A percentile compares a stretch with the other conserved stretches of the same genome.
Evolutionary conservation across 2,797 vertebrate species (phyloP).

Genomic region (Antennarius maculatus): DNA sequence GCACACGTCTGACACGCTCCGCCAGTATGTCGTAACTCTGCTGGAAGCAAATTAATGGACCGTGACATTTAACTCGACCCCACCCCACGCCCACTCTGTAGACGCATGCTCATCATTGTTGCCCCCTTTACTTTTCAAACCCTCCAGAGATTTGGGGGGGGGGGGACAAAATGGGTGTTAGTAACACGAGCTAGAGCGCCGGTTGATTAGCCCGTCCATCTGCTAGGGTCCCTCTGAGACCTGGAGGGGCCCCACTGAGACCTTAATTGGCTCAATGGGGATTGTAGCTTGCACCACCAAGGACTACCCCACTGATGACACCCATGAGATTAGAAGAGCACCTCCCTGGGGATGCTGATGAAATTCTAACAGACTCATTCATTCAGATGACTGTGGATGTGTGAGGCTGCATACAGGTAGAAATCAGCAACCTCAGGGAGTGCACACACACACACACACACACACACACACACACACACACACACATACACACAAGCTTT

Average conservation of each 20-base stretch:
- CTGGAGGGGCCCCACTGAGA: slow-evolving; percentile 65
- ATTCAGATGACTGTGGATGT: slow-evolving; percentile 45
- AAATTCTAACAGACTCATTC: slow-evolving; percentile 37
- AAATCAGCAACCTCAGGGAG: neutral
- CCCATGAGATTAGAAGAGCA: slow-evolving; percentile 61
- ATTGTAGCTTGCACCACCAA: slow-evolving; percentile 66
- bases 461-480: neutral
- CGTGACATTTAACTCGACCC: slow-evolving; percentile 62
- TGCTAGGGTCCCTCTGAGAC: slow-evolving; percentile 69
- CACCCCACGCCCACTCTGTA: slow-evolving; percentile 50
- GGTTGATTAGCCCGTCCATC: slow-evolving; percentile 76
- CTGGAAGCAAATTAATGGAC: slow-evolving; percentile 70
- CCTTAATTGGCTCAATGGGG: slow-evolving; percentile 81
- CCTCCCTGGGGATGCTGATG: slow-evolving; percentile 55
- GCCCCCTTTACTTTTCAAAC: slow-evolving; percentile 38
- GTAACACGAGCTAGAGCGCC: slow-evolving; percentile 66
- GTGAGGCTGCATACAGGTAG: slow-evolving; percentile 42
- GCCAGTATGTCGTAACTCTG: slow-evolving; percentile 60
- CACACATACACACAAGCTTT: neutral
- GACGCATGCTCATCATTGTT: slow-evolving; percentile 73
- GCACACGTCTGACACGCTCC: slow-evolving; percentile 61
- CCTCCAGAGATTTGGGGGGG: slow-evolving; percentile 51
- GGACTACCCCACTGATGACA: slow-evolving; percentile 48
- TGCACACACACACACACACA: neutral
- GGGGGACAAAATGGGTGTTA: slow-evolving; percentile 68